Evolutionary conservation across 2,888 invertebrate genomes (phyloP), one percentile per base, ranked within the genome.

Genomic region (Diadromus collaris): DNA sequence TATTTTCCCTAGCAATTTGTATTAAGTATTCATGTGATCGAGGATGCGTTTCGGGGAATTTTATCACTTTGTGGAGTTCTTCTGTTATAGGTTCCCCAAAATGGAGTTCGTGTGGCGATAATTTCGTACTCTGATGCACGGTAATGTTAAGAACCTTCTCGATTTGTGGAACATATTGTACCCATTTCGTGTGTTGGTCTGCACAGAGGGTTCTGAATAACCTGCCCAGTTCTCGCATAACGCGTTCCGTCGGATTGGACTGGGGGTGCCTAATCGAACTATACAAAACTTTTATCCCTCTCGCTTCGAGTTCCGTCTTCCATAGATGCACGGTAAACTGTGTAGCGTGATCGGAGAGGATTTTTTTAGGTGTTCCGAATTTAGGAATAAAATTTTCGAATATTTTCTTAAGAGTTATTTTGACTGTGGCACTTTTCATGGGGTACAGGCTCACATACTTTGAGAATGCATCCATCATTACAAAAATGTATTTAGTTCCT

Each of bases 151-250:
- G n/a, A n/a, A n/a, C n/a, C n/a, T n/a, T n/a, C n/a, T n/a, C n/a
- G n/a, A n/a, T n/a, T n/a, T n/a, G n/a, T n/a, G n/a, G n/a, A n/a
- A n/a, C n/a, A n/a, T n/a, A n/a, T n/a, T n/a, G n/a, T n/a, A n/a
- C n/a, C n/a, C n/a, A n/a, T n/a, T n/a, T n/a, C n/a, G n/a, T n/a
- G n/a, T n/a, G n/a, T n/a, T n/a, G n/a, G n/a, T n/a, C n/a, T n/a
- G n/a, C n/a, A n/a, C n/a, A n/a, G n/a, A n/a, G n/a, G n/a, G n/a
- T n/a, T n/a, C n/a, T n/a, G n/a, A 82, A 82, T 7, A 83, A 69
- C 29, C 79, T 27, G 3, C 81, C 79, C 6, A 81, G 7, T 10
- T 81, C 80, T 41, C 75, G 60, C 81, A 81, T 81, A 0, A 78
- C 63, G 5, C 78, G 41, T 27, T 81, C 81, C 7, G 72, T 63